A percentile compares a stretch with the other conserved stretches of the same genome.
These are phyloP conservation scores for Frankliniella intonsa DNA, from an alignment of 2,888 invertebrate genomes.

Conservation along the genomic window DNA sequence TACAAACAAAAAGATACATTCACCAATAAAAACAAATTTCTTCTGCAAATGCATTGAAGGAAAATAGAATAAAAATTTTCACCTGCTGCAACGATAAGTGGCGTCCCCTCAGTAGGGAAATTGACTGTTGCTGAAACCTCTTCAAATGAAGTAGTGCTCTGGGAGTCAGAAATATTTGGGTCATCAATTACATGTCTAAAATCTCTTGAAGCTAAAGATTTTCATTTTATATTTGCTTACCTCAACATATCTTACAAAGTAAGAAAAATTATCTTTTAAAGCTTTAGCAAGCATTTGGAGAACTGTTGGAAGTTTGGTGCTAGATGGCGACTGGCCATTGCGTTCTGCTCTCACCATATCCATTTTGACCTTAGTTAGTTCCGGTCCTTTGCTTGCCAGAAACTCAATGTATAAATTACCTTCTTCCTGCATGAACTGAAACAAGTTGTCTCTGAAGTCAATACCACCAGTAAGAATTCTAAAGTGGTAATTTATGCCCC, in stretches of 20 bases:
- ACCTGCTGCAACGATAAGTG: neutral
- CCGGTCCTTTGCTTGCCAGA: neutral
- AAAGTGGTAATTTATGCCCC: neutral
- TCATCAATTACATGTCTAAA: neutral
- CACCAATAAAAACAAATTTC: neutral
- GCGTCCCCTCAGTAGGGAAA: neutral
- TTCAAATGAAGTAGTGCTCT: neutral
- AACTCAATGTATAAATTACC: neutral
- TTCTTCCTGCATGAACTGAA: neutral
- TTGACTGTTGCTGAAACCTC: neutral
- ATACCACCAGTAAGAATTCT: neutral
- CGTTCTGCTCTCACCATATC: neutral
- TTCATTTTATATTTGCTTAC: neutral
- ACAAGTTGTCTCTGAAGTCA: neutral
- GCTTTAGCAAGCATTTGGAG: neutral
- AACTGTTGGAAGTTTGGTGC: neutral
- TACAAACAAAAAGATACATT: neutral
- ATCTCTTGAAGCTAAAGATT: neutral
- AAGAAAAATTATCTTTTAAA: constrained; percentile 6
- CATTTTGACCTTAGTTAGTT: neutral
- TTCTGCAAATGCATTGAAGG: neutral
- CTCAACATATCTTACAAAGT: neutral
- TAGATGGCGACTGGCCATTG: neutral
- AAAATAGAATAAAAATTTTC: neutral
- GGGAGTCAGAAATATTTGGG: neutral